A percentile compares a stretch with the other conserved stretches of the same genome.
Conservation (phyloP, 2,113 vertebrate species). For the Aepyceros melampus region DNA sequence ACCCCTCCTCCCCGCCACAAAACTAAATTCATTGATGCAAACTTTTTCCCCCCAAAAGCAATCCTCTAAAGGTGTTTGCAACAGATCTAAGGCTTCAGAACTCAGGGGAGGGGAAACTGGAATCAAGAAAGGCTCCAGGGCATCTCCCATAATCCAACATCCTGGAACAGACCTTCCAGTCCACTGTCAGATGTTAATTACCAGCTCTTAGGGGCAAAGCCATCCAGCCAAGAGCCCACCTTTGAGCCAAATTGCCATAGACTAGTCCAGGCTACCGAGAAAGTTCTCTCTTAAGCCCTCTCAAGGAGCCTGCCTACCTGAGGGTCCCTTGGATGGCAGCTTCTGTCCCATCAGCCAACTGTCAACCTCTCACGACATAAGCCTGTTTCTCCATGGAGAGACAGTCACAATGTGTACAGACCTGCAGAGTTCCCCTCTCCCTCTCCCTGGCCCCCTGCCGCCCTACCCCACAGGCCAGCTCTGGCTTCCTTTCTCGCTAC, state of each 20-base stretch:
- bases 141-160: neutral
- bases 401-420: too few species aligned
- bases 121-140: neutral
- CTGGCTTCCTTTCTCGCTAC: neutral
- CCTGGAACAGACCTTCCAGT: neutral
- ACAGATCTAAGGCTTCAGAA: neutral
- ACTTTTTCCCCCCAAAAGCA: neutral
- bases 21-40: neutral
- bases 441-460: fast-evolving
- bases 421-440: neutral
- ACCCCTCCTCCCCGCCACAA: neutral
- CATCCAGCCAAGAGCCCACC: neutral
- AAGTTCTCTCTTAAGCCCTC: neutral
- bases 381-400: neutral
- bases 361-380: neutral
- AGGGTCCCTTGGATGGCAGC: neutral
- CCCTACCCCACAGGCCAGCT: neutral
- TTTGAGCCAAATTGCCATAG: neutral
- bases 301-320: neutral
- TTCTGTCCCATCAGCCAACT: neutral
- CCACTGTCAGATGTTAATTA: too few species aligned
- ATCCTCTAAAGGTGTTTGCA: neutral
- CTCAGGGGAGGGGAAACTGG: neutral
- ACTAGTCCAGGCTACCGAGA: neutral
- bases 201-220: neutral